A percentile compares a stretch with the other conserved stretches of the same genome.
phyloP scores from a whole-genome alignment of 2,113 vertebrate species.

The Hepsetus odoe region DNA sequence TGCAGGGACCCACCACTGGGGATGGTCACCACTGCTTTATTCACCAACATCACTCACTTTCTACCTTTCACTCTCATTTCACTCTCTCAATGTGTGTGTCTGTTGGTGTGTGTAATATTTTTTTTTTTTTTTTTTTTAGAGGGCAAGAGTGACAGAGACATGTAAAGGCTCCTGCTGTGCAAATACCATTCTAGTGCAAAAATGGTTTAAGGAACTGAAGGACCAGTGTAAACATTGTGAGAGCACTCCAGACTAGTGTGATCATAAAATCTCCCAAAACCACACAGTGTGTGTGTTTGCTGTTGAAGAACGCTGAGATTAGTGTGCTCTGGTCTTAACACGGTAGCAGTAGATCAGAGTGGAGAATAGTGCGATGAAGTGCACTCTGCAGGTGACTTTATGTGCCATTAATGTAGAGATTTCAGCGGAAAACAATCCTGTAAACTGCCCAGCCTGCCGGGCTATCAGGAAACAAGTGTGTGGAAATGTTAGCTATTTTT shows the following conservation, averaged over 20 bases:
- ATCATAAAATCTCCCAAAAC: not conserved
- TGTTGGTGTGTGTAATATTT: not conserved
- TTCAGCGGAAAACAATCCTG: not conserved
- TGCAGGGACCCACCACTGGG: too few species aligned
- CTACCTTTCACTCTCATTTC: too few species aligned
- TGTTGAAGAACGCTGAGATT: not conserved
- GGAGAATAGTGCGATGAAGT: not conserved
- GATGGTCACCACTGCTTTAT: too few species aligned
- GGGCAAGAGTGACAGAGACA: not conserved
- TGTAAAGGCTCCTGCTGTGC: too few species aligned
- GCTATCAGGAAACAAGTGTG: not conserved
- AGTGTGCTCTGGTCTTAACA: not conserved
- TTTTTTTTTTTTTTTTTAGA: too few species aligned
- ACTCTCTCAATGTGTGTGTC: too few species aligned
- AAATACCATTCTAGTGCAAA: not conserved
- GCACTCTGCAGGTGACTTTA: too few species aligned
- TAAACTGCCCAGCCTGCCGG: not conserved
- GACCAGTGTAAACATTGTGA: not conserved
- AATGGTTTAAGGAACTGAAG: not conserved
- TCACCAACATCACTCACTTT: too few species aligned
- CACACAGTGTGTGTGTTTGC: not conserved
- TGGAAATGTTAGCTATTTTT: not conserved
- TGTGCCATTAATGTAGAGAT: not conserved
- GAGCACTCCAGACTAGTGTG: not conserved
- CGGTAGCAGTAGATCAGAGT: not conserved